Base-by-base conservation (phyloP, 2,113 vertebrate species). In the Thryonomys swinderianus region DNA sequence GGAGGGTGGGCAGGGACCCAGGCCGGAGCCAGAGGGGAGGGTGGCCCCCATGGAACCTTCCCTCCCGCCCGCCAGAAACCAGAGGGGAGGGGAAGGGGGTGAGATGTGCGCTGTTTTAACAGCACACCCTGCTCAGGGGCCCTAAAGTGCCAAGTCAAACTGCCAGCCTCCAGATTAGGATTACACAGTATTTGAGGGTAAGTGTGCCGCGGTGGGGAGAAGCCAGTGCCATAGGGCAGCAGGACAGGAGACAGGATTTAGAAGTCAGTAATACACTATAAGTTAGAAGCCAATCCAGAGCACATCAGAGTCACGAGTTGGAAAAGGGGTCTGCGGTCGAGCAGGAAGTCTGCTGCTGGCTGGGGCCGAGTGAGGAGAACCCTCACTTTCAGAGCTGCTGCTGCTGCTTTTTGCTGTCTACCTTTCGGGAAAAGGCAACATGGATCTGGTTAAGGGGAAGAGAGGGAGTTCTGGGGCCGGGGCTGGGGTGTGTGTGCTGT, bases 81-180 rank as follows among this genome's bases (percentile, higher is more conserved):
- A 73, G 97, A 82, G 66, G 98, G 74, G 98, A 95, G 12, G 97
- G 79, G 69, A 30, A 8, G 96, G 97, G 96, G 96, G 14, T 92
- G 32, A 96, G 84, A 90, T 12, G 30, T 71, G 96, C 34, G 80
- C 97, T 95, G 97, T 97, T 92, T 97, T 96, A 97, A 95, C 98
- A 98, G 98, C 96, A 98, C 98, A 79, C 98, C 97, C 97, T 98
- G 98, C 87, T 80, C 90, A 95, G 88, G 97, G 94, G 98, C 97
- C 97, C 97, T 98, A 98, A 98, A 98, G 98, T 98, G 98, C 98
- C 98, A 98, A 98, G 97, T 97, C 96, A 96, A 98, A 97, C 97
- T 97, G 97, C 97, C 96, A 98, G 97, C 97, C 97, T 98, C 88
- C 4, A 84, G 91, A 98, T 97, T 91, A 98, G 98, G 98, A 98